Evolutionary conservation across 1,140 invertebrate genomes (phyloP).

Genomic region (roundworm (Caenorhabditis elegans)): DNA sequence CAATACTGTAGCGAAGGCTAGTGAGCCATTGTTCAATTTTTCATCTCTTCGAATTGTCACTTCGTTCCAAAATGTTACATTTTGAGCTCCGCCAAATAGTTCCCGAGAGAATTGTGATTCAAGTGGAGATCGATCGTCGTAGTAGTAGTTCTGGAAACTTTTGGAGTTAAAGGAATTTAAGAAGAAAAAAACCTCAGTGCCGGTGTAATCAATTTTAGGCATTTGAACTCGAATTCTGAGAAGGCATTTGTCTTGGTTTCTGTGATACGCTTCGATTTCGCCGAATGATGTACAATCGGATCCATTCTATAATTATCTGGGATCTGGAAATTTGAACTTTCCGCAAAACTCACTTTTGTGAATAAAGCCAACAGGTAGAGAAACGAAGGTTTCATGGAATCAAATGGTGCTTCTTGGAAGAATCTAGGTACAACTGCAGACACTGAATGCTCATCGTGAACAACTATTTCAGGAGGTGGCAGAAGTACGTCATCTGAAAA

Average conservation of each 20-base stretch:
- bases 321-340: no score
- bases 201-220: conserved; percentile 13
- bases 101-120: neutral
- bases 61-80: conserved; percentile 1
- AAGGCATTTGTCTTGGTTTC: neutral
- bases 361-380: neutral
- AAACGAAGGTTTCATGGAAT: neutral
- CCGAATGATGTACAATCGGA: neutral
- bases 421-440: neutral
- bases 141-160: neutral
- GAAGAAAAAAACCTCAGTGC: neutral
- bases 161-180: neutral
- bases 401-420: neutral
- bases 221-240: conserved; percentile 26
- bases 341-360: neutral
- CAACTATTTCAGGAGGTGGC: conserved; percentile 14
- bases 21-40: neutral
- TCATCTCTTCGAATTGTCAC: neutral
- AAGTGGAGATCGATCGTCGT: neutral
- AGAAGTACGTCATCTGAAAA: neutral
- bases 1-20: neutral
- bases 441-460: neutral
- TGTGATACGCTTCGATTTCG: neutral
- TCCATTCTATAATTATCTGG: neutral
- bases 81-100: neutral